Evolutionary conservation across 2,113 vertebrate species (phyloP).

Genomic region (Merops nubicus): DNA sequence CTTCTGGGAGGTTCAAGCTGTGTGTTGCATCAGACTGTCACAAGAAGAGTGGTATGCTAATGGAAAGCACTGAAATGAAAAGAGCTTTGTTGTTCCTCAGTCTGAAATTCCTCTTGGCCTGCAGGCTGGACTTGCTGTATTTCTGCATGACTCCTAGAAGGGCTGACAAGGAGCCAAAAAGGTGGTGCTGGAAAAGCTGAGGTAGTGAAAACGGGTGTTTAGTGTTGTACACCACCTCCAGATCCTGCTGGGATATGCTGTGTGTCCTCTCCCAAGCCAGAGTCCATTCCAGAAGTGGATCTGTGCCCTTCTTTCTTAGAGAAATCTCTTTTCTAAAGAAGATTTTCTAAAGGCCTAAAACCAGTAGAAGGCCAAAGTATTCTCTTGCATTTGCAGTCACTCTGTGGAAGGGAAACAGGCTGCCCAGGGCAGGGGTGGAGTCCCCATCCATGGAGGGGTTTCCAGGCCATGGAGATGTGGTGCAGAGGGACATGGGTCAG

Average conservation of each 20-base stretch:
- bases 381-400: not conserved
- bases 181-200: not conserved
- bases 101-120: not conserved
- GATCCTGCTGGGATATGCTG: not conserved
- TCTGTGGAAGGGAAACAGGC: not conserved
- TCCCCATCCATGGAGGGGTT: not conserved
- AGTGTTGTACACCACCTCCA: not conserved
- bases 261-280: not conserved
- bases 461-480: not conserved
- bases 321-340: not conserved
- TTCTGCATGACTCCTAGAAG: not conserved
- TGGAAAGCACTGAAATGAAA: not conserved
- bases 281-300: not conserved
- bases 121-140: not conserved
- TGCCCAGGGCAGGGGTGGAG: not conserved
- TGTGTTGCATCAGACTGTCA: not conserved
- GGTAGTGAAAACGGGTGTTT: not conserved
- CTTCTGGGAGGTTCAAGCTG: not conserved
- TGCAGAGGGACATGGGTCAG: not conserved
- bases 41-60: not conserved
- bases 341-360: no score
- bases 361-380: not conserved
- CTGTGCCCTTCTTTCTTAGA: not conserved
- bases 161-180: not conserved
- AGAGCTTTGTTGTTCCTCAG: not conserved